phyloP scores from a whole-genome alignment of 2,113 vertebrate species.

The Tetrax tetrax region DNA sequence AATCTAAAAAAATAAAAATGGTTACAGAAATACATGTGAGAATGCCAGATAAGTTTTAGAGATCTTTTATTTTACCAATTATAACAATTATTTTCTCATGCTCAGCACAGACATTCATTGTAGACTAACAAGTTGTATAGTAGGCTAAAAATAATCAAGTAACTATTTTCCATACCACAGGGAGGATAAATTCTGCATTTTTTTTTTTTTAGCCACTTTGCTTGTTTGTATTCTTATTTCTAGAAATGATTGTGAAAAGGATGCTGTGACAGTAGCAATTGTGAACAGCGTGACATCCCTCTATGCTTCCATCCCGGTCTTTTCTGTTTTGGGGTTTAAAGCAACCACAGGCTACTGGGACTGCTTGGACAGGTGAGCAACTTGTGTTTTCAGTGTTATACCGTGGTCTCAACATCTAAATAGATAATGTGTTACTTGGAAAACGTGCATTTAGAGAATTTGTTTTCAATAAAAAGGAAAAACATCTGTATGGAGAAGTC shows the following conservation, averaged over 20 bases:
- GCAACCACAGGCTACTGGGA: conserved; percentile 76
- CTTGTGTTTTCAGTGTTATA: not conserved
- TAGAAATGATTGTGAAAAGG: conserved; percentile 91
- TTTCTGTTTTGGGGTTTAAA: conserved; percentile 93
- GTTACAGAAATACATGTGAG: not conserved
- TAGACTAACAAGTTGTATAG: not conserved
- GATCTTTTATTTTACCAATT: not conserved
- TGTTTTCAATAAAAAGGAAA: not conserved
- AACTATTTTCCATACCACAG: not conserved
- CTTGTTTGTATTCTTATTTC: not conserved
- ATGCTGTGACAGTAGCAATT: conserved; percentile 84
- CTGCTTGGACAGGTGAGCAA: conserved; percentile 80
- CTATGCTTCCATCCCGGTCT: conserved; percentile 87
- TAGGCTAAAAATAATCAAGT: not conserved
- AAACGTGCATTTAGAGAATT: not conserved
- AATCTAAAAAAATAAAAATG: not conserved
- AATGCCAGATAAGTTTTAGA: not conserved
- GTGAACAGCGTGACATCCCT: conserved; percentile 91
- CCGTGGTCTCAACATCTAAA: not conserved
- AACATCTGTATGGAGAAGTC: not conserved
- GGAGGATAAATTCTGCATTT: not conserved
- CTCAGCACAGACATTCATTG: not conserved
- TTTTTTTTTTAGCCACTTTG: not conserved
- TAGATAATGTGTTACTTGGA: not conserved
- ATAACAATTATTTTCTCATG: not conserved